These are phyloP conservation scores for Alligator mississippiensis DNA, from an alignment of 2,113 vertebrate genomes.

Conservation along the genomic window DNA sequence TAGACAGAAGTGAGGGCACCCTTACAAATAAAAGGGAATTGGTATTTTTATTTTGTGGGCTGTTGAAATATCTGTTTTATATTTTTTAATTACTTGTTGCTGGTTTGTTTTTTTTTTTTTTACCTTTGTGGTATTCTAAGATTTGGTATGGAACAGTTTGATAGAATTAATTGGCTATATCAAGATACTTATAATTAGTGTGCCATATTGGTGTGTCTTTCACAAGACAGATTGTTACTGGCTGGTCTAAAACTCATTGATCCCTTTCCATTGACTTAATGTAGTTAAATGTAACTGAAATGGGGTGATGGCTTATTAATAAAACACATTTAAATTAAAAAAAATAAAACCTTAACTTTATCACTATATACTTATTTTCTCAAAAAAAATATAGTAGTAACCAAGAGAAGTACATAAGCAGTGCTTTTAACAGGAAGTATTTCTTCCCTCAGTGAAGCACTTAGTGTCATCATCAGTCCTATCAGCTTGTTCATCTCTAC, in stretches of 20 bases:
- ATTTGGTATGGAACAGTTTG: background rate
- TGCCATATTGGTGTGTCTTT: background rate
- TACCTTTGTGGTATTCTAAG: background rate
- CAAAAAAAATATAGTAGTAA: background rate
- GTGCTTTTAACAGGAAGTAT: background rate
- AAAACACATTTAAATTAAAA: background rate
- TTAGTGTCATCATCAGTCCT: background rate
- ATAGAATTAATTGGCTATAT: background rate
- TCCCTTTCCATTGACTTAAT: background rate
- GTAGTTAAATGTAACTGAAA: background rate
- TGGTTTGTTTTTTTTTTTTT: background rate
- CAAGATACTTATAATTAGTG: background rate
- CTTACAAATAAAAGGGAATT: background rate
- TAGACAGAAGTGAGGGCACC: background rate
- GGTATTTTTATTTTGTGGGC: background rate
- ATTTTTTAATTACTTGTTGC: background rate
- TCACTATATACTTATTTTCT: background rate
- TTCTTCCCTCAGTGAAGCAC: background rate
- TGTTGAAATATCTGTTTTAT: background rate
- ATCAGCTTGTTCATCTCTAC: background rate
- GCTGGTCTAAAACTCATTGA: background rate
- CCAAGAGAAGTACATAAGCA: background rate
- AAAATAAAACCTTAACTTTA: background rate
- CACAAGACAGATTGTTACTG: background rate
- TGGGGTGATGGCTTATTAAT: background rate